Evolutionary conservation across 1,140 invertebrate genomes (phyloP).

Genomic region (Delia radicum): DNA sequence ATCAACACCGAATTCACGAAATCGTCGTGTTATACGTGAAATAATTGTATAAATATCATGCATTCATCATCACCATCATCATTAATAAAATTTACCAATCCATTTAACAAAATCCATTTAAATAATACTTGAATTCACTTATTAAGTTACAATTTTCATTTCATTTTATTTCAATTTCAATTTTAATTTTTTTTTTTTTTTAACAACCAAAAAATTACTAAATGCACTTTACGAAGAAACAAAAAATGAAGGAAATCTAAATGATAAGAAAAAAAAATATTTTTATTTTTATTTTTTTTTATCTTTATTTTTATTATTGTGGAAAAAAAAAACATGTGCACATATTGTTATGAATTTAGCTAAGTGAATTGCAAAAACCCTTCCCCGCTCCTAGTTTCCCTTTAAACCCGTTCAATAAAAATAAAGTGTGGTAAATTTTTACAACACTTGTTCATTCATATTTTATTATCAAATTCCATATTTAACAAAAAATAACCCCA

Average conservation of each 20-base stretch:
- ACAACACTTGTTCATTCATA: background rate
- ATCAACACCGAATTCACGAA: slow-evolving; percentile 87
- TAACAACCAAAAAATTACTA: background rate
- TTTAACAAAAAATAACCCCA: background rate
- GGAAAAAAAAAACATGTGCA: slow-evolving; percentile 5
- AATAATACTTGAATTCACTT: background rate
- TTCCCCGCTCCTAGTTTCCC: background rate
- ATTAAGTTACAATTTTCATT: background rate
- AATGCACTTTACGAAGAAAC: background rate
- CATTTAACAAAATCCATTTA: background rate
- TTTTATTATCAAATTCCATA: background rate
- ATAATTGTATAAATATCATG: slow-evolving; percentile 81
- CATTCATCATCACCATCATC: background rate
- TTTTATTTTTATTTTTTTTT: background rate
- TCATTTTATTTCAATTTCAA: background rate
- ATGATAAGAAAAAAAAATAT: background rate
- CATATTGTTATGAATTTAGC: slow-evolving; percentile 18
- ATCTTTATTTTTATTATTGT: background rate
- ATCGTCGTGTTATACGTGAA: slow-evolving; percentile 85
- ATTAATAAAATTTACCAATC: background rate
- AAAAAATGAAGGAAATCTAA: background rate
- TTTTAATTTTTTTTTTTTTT: background rate
- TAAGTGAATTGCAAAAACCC: background rate
- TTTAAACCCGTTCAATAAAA: background rate
- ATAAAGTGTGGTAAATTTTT: background rate